phyloP scores from a whole-genome alignment of 2,113 vertebrate species.

The Ictidomys tridecemlineatus region DNA sequence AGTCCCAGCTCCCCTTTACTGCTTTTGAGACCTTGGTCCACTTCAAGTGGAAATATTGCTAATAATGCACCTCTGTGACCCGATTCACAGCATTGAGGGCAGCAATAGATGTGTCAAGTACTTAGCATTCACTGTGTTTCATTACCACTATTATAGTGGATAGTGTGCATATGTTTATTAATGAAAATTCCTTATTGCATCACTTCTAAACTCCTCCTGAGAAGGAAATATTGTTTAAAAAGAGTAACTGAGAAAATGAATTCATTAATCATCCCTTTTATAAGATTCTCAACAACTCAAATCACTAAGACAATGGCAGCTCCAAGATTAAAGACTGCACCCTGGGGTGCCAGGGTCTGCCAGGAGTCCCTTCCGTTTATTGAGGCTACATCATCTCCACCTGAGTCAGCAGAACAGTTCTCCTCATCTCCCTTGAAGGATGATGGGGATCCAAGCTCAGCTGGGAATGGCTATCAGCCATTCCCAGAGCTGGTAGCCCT shows the following conservation, averaged over 20 bases:
- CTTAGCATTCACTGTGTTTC: neutral
- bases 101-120: neutral
- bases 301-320: neutral
- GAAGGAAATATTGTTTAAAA: neutral
- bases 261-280: neutral
- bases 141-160: rapidly evolving
- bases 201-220: neutral
- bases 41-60: neutral
- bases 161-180: neutral
- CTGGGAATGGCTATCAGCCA: no score
- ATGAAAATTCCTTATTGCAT: neutral
- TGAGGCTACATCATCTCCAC: neutral
- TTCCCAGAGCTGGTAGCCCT: neutral
- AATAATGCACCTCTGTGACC: neutral
- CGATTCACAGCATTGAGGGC: no score
- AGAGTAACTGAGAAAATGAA: neutral
- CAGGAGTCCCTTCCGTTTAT: neutral
- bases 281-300: neutral
- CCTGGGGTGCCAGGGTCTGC: neutral
- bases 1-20: neutral
- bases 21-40: neutral
- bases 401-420: neutral
- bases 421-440: neutral
- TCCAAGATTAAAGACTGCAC: neutral
- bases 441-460: neutral